These are phyloP conservation scores for Larimichthys crocea DNA, from an alignment of 2,113 vertebrate genomes.

Conservation along the genomic window DNA sequence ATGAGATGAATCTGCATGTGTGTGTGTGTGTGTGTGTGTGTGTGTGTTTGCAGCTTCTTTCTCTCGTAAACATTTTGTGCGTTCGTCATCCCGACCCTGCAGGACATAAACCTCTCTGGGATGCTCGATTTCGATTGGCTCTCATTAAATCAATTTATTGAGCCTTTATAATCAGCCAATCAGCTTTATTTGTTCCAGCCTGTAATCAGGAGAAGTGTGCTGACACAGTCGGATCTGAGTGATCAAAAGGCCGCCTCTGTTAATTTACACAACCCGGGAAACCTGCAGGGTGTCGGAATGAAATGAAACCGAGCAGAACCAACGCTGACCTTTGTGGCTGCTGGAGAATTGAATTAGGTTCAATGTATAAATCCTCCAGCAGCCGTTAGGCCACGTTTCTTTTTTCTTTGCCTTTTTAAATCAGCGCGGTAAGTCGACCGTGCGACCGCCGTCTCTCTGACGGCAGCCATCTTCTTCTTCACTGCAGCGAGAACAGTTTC, in stretches of 20 bases:
- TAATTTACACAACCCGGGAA: constrained; percentile 48
- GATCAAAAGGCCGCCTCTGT: constrained; percentile 35
- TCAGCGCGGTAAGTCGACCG: constrained; percentile 40
- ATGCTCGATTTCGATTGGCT: constrained; percentile 36
- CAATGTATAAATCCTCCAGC: constrained; percentile 48
- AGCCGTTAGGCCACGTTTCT: constrained; percentile 12
- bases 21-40: no score
- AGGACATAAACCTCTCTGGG: neutral
- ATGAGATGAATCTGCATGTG: constrained; percentile 33
- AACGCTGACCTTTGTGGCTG: constrained; percentile 54
- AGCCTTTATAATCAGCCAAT: constrained; percentile 57
- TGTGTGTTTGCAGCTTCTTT: neutral
- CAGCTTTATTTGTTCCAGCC: constrained; percentile 14
- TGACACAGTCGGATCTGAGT: constrained; percentile 54
- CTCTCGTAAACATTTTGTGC: neutral
- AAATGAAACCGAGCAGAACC: constrained; percentile 64
- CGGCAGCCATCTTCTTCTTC: neutral
- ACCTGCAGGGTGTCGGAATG: constrained; percentile 44
- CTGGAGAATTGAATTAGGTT: constrained; percentile 58
- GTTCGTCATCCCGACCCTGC: neutral
- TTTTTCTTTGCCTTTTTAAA: constrained; percentile 19
- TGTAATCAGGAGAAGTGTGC: constrained; percentile 51
- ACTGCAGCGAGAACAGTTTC: constrained; percentile 47
- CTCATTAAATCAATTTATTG: constrained; percentile 50
- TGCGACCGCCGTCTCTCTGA: constrained; percentile 21